phyloP scores from a whole-genome alignment of 2,888 invertebrate genomes.

The Pyrgus malvae region DNA sequence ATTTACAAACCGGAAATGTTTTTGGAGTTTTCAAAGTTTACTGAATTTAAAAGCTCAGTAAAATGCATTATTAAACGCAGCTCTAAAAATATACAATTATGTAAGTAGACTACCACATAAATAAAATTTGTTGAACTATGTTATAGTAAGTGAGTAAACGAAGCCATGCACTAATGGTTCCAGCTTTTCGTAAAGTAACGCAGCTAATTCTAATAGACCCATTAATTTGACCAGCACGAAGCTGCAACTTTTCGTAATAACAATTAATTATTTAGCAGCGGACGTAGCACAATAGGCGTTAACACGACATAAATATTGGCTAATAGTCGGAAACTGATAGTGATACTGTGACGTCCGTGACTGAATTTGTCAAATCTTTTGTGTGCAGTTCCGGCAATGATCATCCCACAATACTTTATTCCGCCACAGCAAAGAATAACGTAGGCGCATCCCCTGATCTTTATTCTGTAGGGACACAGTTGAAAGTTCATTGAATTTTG shows the following conservation, averaged over 20 bases:
- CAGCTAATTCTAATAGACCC: neutral
- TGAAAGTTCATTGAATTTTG: neutral
- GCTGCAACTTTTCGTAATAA: slow-evolving; percentile 12
- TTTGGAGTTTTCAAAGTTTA: neutral
- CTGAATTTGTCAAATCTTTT: slow-evolving; percentile 69
- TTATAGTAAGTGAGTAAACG: too few species aligned
- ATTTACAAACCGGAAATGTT: neutral
- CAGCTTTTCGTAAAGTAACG: too few species aligned
- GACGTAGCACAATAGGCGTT: slow-evolving; percentile 63
- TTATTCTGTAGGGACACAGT: neutral
- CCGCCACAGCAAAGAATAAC: slow-evolving; percentile 32
- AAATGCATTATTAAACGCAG: too few species aligned
- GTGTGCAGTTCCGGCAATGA: slow-evolving; percentile 74
- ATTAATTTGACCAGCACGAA: neutral
- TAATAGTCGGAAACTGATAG: slow-evolving; percentile 76
- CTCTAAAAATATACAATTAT: too few species aligned
- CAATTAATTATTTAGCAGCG: slow-evolving; percentile 45
- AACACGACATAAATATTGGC: slow-evolving; percentile 73
- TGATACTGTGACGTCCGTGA: slow-evolving; percentile 66
- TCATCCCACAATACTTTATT: slow-evolving; percentile 47
- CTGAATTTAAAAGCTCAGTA: neutral
- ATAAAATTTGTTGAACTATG: too few species aligned
- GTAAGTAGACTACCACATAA: too few species aligned
- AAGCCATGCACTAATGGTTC: too few species aligned
- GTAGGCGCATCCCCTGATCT: neutral